Conservation (phyloP, 2,113 vertebrate genomes). For the Urocolius indicus region DNA sequence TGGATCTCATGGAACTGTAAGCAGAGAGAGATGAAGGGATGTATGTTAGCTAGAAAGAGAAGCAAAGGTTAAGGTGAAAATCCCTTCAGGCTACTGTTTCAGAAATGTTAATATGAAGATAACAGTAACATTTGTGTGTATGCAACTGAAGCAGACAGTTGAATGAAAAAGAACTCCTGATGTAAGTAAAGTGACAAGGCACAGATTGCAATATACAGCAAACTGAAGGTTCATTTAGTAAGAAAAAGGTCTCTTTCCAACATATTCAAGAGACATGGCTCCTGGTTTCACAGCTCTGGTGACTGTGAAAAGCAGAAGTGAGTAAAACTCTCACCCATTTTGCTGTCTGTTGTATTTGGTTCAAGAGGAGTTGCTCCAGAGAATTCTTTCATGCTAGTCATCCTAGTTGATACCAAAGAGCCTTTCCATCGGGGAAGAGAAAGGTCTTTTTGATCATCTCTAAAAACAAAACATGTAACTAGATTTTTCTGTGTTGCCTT, state of each 20-base stretch:
- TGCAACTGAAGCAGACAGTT: neutral
- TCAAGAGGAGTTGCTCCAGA: slow-evolving; percentile 14
- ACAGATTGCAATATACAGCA: neutral
- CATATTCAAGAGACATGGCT: neutral
- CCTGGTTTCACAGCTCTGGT: neutral
- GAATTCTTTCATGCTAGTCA: slow-evolving; percentile 36
- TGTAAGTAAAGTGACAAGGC: neutral
- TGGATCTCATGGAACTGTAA: neutral
- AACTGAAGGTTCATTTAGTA: slow-evolving; percentile 24
- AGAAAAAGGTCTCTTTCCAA: slow-evolving; percentile 41
- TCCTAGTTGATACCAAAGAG: neutral
- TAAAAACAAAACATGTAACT: neutral
- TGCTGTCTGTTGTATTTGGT: neutral
- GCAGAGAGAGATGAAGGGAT: neutral
- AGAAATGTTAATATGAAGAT: neutral
- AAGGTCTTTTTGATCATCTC: neutral
- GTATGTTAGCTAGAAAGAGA: neutral
- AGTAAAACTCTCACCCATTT: slow-evolving; percentile 26
- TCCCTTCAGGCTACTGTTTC: neutral
- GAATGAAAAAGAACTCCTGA: neutral
- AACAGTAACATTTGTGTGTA: neutral
- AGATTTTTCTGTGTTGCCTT: neutral
- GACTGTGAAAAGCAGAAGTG: slow-evolving; percentile 7
- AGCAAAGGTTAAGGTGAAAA: neutral
- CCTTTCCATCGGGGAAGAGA: neutral